A percentile compares a stretch with the other conserved stretches of the same genome.
phyloP scores from a whole-genome alignment of 2,797 vertebrate genomes.

The Halcyon smyrnensis region DNA sequence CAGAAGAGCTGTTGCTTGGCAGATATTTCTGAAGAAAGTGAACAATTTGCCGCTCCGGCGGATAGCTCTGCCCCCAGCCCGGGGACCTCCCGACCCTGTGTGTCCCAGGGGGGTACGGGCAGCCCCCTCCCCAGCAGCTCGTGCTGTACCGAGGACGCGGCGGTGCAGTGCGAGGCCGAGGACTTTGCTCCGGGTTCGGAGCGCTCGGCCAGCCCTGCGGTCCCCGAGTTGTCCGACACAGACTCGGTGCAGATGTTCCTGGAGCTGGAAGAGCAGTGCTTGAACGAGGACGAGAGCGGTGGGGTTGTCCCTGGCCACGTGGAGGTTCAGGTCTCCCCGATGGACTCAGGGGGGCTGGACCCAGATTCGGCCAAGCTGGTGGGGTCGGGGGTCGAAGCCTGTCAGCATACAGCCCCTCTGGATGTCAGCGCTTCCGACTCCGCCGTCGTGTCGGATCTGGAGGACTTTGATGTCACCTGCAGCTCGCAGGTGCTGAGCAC shows the following conservation, averaged over 20 bases:
- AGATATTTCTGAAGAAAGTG: conserved; percentile 86
- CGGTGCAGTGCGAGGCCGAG: conserved; percentile 26
- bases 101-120: background rate
- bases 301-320: conserved; percentile 2
- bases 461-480: conserved; percentile 73
- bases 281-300: conserved; percentile 75
- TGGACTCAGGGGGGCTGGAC: conserved; percentile 51
- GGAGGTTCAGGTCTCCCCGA: conserved; percentile 45
- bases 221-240: conserved; percentile 76
- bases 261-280: conserved; percentile 81
- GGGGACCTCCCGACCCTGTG: background rate
- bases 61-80: conserved; percentile 12
- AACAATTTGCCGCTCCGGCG: conserved; percentile 47
- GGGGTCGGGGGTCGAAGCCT: background rate
- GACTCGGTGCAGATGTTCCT: conserved; percentile 85
- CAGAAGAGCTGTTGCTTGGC: conserved; percentile 75
- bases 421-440: conserved; percentile 62
- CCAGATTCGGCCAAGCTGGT: conserved; percentile 45
- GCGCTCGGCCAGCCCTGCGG: background rate
- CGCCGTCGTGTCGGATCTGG: conserved; percentile 62
- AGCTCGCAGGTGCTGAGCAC: conserved; percentile 75
- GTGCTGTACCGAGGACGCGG: background rate
- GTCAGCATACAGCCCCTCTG: conserved; percentile 7
- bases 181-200: conserved; percentile 43
- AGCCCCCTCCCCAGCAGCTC: background rate